Conservation (phyloP, 2,113 vertebrate species). For the Aldabrachelys gigantea region DNA sequence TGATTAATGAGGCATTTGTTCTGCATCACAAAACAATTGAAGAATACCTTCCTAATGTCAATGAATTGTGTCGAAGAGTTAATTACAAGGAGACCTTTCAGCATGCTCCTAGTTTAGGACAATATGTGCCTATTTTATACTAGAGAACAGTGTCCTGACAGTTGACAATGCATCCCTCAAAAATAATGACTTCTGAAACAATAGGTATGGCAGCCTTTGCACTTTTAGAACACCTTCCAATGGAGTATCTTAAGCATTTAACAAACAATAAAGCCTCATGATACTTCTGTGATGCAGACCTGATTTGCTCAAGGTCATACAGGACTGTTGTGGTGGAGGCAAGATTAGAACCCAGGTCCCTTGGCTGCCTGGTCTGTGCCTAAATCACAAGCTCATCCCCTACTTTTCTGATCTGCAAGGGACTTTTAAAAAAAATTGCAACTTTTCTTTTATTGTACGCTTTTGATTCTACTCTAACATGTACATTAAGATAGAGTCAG, state of each 20-base stretch:
- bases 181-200: neutral
- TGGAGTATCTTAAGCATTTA: neutral
- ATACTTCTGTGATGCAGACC: neutral
- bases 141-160: slow-evolving; percentile 4
- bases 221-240: accelerated
- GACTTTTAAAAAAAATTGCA: neutral
- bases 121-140: slow-evolving; percentile 24
- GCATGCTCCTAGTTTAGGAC: slow-evolving; percentile 23
- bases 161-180: neutral
- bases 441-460: neutral
- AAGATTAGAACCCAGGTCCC: neutral
- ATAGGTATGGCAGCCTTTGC: neutral
- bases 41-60: slow-evolving; percentile 68
- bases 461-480: neutral
- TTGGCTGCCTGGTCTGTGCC: neutral
- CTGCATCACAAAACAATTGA: slow-evolving; percentile 72
- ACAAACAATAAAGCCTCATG: neutral
- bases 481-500: neutral
- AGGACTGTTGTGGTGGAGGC: neutral
- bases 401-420: neutral
- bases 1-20: slow-evolving; percentile 77
- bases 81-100: slow-evolving; percentile 68
- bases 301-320: neutral
- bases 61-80: slow-evolving; percentile 68
- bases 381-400: neutral